A percentile compares a stretch with the other conserved stretches of the same genome.
Conservation (phyloP, 2,797 vertebrate species). For the Coregonus suidteri region DNA sequence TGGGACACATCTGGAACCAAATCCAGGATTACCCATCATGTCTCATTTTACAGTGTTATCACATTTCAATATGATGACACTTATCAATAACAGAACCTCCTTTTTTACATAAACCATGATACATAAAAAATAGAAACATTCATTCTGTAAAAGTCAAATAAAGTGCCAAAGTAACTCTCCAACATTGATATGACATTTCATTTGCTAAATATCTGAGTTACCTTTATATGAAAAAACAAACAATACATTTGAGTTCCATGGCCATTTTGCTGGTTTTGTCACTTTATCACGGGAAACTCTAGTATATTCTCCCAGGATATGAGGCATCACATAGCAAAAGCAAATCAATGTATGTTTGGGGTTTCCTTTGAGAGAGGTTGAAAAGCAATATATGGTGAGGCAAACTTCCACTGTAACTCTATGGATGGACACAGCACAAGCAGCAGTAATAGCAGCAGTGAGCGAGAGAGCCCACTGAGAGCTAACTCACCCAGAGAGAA, state of each 20-base stretch:
- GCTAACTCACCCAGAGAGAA: slow-evolving; percentile 42
- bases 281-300: not conserved
- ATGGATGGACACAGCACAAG: slow-evolving; percentile 45
- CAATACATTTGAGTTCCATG: not conserved
- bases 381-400: slow-evolving; percentile 4
- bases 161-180: not conserved
- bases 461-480: slow-evolving; percentile 20
- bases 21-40: not conserved
- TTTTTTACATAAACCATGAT: not conserved
- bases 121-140: not conserved
- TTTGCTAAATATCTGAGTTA: not conserved
- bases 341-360: slow-evolving; percentile 21
- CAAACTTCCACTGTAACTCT: slow-evolving; percentile 34
- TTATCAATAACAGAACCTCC: not conserved
- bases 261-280: slow-evolving; percentile 11
- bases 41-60: not conserved
- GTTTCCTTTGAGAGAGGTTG: slow-evolving; percentile 20
- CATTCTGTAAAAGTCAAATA: not conserved
- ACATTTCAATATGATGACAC: not conserved
- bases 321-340: slow-evolving; percentile 1
- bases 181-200: not conserved
- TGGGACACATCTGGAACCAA: not conserved
- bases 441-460: slow-evolving; percentile 55
- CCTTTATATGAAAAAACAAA: not conserved
- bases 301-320: not conserved